Evolutionary conservation across 1,140 invertebrate genomes (phyloP), one percentile per base, ranked within the genome.

Genomic region (Papilio machaon): DNA sequence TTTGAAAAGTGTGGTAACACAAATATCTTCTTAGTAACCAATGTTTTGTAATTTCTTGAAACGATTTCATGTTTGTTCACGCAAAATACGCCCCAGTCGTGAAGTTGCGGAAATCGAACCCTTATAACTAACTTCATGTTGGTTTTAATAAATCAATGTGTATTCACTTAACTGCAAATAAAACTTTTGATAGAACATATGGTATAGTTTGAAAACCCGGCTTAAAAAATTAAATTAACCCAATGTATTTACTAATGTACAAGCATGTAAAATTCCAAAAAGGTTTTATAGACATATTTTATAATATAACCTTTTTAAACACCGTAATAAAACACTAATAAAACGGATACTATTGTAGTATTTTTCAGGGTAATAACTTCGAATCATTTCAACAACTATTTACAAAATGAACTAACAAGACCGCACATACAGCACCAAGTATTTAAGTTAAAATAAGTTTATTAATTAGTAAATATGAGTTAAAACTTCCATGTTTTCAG

Each of bases 231-330:
- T 17, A 19, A 58, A 58, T 19, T 7, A 10, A 49, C 47, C 10
- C 10, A 43, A 43, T 43, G 7, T 2, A 49, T 49, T 2, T 49
- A 49, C 13, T 6, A 58, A 58, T 58, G 7, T 19, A 7, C 54
- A 58, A 19, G 8, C 17, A 58, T 58, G 8, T 1, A 8, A 9
- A 58, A 8, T 6, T 6, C n/a, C n/a, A 19, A 58, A 58, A 58
- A 58, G 15, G 17, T 58, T 58, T 58, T 58, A 58, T 19, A n/a
- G 17, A n/a, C n/a, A 7, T 58, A 58, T 58, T 54, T 58, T 4
- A 58, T 58, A 58, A 58, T 54, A 54, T 9, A 19, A 58, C 54
- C 54, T 58, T 58, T 58, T 58, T 58, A 58, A 58, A 54, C 47
- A 4, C n/a, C 6, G 52, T 17, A 54, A n/a, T 17, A 54, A n/a